These are phyloP conservation scores for Thymelicus lineola DNA, from an alignment of 2,888 invertebrate species.

Conservation along the genomic window DNA sequence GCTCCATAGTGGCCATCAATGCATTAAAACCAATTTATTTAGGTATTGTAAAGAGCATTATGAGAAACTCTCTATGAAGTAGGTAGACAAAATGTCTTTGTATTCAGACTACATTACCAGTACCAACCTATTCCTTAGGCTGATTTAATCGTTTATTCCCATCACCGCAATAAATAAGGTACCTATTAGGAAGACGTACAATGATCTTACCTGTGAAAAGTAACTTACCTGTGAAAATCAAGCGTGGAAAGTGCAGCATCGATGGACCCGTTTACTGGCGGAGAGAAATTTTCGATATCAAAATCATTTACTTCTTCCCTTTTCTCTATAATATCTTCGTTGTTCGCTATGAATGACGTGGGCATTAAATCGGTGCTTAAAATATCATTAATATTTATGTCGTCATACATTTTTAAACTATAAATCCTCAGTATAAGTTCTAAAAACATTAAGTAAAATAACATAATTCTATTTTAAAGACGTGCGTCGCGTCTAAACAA, in stretches of 20 bases:
- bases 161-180: too few relatives aligned
- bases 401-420: conserved; percentile 58
- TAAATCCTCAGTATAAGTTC: not conserved
- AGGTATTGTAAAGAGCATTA: too few relatives aligned
- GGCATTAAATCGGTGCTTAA: conserved; percentile 89
- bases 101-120: too few relatives aligned
- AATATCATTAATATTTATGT: conserved; percentile 87
- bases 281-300: conserved; percentile 45
- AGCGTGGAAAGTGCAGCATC: conserved; percentile 87
- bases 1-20: too few relatives aligned
- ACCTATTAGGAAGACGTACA: too few relatives aligned
- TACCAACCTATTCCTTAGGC: too few relatives aligned
- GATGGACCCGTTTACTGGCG: conserved; percentile 84
- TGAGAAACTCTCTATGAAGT: too few relatives aligned
- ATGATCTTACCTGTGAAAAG: not conserved
- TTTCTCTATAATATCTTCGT: conserved; percentile 53
- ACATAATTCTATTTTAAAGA: conserved; percentile 40
- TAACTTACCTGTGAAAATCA: conserved; percentile 87
- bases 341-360: conserved; percentile 82
- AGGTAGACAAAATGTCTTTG: too few relatives aligned
- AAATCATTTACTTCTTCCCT: conserved; percentile 7
- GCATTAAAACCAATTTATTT: not conserved
- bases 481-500: conserved; percentile 9
- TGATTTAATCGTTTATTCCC: too few relatives aligned
- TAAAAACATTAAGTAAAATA: conserved; percentile 29